Base-by-base conservation (phyloP, 37 sponge, comb jelly and placozoan genomes). In the Aplysina aerophoba region DNA sequence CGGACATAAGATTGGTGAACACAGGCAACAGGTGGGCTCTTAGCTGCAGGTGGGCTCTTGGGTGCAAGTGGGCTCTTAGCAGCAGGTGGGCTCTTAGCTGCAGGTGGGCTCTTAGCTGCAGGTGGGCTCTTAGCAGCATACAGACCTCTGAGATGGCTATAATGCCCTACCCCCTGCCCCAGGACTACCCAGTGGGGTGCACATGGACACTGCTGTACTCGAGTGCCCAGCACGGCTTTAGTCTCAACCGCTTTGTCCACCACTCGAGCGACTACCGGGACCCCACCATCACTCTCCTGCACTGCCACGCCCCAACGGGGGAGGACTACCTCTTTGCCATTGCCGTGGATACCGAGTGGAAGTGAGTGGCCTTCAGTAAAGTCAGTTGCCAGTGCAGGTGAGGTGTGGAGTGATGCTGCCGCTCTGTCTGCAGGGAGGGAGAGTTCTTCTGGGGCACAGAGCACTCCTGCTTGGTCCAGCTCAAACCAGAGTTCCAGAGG, bases 311-410 rank as follows among this genome's bases (percentile, higher is more conserved):
- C 35, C 61, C 27, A 0, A 73, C 36, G 22, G 90, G 57, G n/a
- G 66, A 84, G 33, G 77, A 72, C 20, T 78, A 83, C 79, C 38
- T 14, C 30, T 89, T 84, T 73, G 90, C 73, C 14, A 36, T 93
- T 11, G 90, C 85, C 36, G 66, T 87, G 56, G 93, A 93, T 66
- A 71, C 84, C 62, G 93, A 89, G 34, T 93, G 93, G 93, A 84
- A 84, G 88, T 92, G 53, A 40, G 90, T 33, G 64, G 17, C 17
- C 17, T 57, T 17, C 17, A 17, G 17, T 57, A 20, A 20, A 17
- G 15, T 20, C 15, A 57, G 15, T 20, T 57, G 17, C 17, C 59
- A 57, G 17, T 15, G 17, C 15, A 20, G 15, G 59, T 57, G 17
- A 57, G 17, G 17, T 57, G 59, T 57, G 17, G 59, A 20, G 53